phyloP scores from a whole-genome alignment of 2,113 vertebrate genomes.

The Takifugu flavidus region DNA sequence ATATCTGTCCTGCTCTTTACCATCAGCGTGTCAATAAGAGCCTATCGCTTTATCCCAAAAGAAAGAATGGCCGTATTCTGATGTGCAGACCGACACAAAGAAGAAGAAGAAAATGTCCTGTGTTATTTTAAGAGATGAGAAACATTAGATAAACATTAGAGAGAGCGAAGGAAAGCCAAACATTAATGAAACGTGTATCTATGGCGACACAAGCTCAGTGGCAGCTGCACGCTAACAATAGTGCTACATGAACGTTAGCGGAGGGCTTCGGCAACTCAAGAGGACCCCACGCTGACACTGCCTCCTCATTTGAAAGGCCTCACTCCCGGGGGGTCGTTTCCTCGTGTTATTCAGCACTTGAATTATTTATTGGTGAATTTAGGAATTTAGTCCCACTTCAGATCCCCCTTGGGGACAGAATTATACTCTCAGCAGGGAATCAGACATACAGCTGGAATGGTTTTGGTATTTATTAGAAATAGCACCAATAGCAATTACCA shows the following conservation, averaged over 20 bases:
- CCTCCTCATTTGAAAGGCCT: conserved; percentile 26
- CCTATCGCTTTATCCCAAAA: conserved; percentile 51
- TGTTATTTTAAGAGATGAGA: no score
- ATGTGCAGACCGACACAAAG: neutral
- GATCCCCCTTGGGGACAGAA: conserved; percentile 53
- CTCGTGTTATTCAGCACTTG: conserved; percentile 49
- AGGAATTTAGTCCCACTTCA: conserved; percentile 58
- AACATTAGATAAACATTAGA: conserved; percentile 9
- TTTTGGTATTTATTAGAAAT: conserved; percentile 59
- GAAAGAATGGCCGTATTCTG: conserved; percentile 30
- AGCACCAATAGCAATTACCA: conserved; percentile 54
- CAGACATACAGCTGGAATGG: conserved; percentile 53
- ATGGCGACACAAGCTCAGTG: conserved; percentile 13
- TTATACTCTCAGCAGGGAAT: conserved; percentile 56
- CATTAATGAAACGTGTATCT: conserved; percentile 17
- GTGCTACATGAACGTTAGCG: conserved; percentile 28
- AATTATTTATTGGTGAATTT: conserved; percentile 72
- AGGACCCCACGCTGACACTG: conserved; percentile 15
- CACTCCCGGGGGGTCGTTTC: conserved; percentile 53
- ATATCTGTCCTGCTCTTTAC: conserved; percentile 42
- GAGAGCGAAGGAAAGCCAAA: neutral
- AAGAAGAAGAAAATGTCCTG: no score
- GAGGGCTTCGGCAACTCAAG: conserved; percentile 35
- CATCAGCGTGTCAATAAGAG: conserved; percentile 45
- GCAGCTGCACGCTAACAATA: conserved; percentile 33